A percentile compares a stretch with the other conserved stretches of the same genome.
Evolutionary conservation across 2,113 vertebrate species (phyloP).

Genomic region (Tupaia chinensis): DNA sequence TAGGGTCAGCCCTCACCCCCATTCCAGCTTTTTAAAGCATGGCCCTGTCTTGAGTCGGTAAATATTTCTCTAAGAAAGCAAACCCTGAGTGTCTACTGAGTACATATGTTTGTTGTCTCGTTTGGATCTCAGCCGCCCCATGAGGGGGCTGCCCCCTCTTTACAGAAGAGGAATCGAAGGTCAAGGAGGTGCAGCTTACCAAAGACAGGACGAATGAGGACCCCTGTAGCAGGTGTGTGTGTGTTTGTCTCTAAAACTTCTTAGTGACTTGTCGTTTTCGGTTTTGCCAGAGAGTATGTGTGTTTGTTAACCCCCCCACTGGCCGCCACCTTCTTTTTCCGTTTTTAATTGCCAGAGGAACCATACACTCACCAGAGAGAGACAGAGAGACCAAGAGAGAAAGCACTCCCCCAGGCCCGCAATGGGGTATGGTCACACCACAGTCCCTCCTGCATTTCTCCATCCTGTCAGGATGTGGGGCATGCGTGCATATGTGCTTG

Average conservation of each 20-base stretch:
- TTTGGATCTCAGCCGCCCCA: background rate
- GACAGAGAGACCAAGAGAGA: too few species aligned
- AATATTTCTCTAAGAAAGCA: background rate
- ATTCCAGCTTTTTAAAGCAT: background rate
- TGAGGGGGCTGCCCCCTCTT: slow-evolving; percentile 21
- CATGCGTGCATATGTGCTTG: too few species aligned
- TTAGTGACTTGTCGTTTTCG: background rate
- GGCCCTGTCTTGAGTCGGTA: background rate
- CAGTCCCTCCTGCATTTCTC: too few species aligned
- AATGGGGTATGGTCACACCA: too few species aligned
- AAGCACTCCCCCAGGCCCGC: too few species aligned
- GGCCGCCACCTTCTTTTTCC: too few species aligned
- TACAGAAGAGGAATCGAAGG: slow-evolving; percentile 26
- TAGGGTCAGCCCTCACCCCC: background rate
- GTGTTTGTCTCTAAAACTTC: background rate
- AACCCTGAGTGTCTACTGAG: background rate
- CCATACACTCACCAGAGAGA: too few species aligned
- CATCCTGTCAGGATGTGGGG: too few species aligned
- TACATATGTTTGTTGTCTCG: background rate
- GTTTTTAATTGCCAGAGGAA: too few species aligned
- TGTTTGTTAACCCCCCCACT: too few species aligned
- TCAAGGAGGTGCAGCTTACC: background rate
- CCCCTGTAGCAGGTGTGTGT: background rate
- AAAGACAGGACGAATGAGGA: background rate
- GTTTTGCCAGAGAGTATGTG: too few species aligned